Base-by-base conservation (phyloP, 2,113 vertebrate species). In the Engystomops pustulosus region DNA sequence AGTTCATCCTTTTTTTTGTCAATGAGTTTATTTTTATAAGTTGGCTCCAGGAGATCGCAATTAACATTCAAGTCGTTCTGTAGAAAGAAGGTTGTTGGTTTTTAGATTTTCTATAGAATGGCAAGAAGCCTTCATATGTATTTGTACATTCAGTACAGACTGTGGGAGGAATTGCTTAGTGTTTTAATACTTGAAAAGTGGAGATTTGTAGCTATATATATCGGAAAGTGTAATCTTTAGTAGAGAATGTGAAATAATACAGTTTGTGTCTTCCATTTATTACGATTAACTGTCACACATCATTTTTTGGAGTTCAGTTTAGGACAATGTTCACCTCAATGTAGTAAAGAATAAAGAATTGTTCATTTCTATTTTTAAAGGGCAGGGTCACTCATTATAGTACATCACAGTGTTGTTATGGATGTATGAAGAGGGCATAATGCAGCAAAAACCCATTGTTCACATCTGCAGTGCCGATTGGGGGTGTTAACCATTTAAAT, bases 131-230 rank as follows among this genome's bases (percentile, higher is more conserved):
- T 65, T 65, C 60, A 32, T 17, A 65, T 65, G 60, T 65, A 30
- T 65, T 65, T 65, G 60, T 65, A 60, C 25, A 30, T 30, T 60
- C 58, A 27, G 58, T 60, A 65, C 60, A 65, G 60, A 65, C 60
- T 32, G 60, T 65, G 60, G 60, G 60, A 65, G 60, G 60, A 30
- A 65, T 65, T 17, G 25, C 60, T 65, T 65, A 17, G 60, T 65
- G 60, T 65, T 65, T 30, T 30, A 30, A 65, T 65, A 65, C 60
- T 32, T 14, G 15, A 65, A 32, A 65, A 30, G 60, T 32, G 60
- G 27, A 14, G 60, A 65, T 30, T 65, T 65, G 25, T 65, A 15
- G 60, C 60, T 65, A 65, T 65, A 65, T 30, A 15, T 30, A 32
- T 60, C 58, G 12, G 58, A 60, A 60, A 4, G 58, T 27, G 58